Base-by-base conservation (phyloP, 2,797 vertebrate genomes). In the Cottoperca gobio region DNA sequence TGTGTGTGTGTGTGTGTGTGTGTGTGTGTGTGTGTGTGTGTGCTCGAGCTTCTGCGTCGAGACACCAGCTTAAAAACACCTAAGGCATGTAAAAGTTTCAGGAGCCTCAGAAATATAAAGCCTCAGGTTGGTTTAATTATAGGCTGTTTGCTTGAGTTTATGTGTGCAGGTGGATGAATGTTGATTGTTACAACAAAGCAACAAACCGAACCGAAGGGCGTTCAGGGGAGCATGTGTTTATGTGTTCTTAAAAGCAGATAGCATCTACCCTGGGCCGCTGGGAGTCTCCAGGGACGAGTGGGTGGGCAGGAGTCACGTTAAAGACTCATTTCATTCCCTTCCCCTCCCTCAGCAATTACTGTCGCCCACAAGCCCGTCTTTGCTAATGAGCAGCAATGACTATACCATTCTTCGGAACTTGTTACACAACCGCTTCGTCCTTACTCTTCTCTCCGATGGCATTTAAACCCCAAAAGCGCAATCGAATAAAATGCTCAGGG, bases 221-320 rank as follows among this genome's bases (percentile, higher is more conserved):
- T 85, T 78, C 43, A 68, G 35, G 71, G 60, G 49, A 75, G 73
- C 70, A 81, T 80, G 74, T 88, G 74, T 85, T 83, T 84, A 68
- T 73, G 61, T 80, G 64, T 73, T 69, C 80, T 85, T 88, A 62
- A 73, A 69, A 61, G 77, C 76, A 63, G 87, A 91, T 90, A 73
- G 14, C 66, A 81, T 90, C 88, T 69, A 78, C 43, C 10, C 24
- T 3, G 39, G 49, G 63, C 58, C 70, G 76, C 68, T 57, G 61
- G 59, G 76, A 61, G 71, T 74, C 91, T 86, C 83, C 11, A 28
- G 87, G 79, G 90, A 87, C 10, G 9, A 37, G 79, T 81, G 88
- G 67, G 80, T 70, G 79, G 66, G 67, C 74, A 64, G 45, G 70
- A 49, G n/a, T 79, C 53, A 74, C 14, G 5, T 79, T 86, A 85